phyloP scores from a whole-genome alignment of 2,888 invertebrate species.

The Xestia c-nigrum region DNA sequence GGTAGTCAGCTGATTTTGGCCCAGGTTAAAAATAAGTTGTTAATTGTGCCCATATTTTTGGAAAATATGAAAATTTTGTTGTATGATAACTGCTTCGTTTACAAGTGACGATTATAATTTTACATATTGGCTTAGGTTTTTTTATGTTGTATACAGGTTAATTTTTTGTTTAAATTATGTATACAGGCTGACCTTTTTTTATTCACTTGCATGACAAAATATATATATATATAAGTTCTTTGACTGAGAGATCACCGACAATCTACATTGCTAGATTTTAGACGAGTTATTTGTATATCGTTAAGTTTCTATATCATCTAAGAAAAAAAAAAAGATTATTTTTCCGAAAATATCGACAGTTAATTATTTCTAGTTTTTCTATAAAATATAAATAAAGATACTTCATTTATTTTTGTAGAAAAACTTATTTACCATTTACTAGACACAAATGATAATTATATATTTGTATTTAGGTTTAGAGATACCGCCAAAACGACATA shows the following conservation, averaged over 20 bases:
- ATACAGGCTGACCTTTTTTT: neutral
- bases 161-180: neutral
- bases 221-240: neutral
- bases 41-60: conserved; percentile 15
- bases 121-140: neutral
- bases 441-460: neutral
- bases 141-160: neutral
- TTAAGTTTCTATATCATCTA: neutral
- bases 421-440: neutral
- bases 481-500: conserved; percentile 4
- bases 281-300: neutral
- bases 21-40: neutral
- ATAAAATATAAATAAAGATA: neutral
- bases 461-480: conserved; percentile 9
- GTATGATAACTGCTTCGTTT: neutral
- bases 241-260: neutral
- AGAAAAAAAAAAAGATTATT: neutral
- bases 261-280: neutral
- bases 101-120: neutral
- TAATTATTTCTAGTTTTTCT: neutral
- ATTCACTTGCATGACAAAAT: no score
- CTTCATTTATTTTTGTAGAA: neutral
- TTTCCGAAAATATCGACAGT: conserved; percentile 40
- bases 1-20: neutral
- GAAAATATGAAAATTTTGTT: neutral